Evolutionary conservation across 2,888 invertebrate species (phyloP).

Genomic region (Didymodactylos carnosus): DNA sequence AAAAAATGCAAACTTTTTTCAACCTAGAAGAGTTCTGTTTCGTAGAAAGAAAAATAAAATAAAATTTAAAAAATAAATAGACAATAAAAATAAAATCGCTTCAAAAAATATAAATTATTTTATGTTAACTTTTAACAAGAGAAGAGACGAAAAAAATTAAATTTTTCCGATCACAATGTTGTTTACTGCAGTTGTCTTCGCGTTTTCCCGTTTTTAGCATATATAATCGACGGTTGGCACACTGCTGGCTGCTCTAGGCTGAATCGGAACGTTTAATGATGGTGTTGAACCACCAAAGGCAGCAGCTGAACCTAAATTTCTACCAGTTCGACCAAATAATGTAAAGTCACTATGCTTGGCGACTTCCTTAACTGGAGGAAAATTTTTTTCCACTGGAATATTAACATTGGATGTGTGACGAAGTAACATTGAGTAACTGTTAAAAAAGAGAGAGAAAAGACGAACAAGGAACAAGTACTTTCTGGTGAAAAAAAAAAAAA

Average conservation of each 20-base stretch:
- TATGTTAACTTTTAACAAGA: too few relatives aligned
- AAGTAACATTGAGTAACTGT: constrained; percentile 8
- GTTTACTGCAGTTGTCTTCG: too few relatives aligned
- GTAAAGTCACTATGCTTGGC: not conserved
- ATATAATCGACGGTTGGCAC: not conserved
- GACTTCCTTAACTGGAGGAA: constrained; percentile 1
- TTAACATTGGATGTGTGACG: constrained; percentile 9
- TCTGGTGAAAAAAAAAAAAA: not conserved
- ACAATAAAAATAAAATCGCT: too few relatives aligned
- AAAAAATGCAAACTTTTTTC: too few relatives aligned
- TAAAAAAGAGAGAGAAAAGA: not conserved
- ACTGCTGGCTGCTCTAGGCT: not conserved
- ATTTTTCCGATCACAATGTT: too few relatives aligned
- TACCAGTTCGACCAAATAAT: not conserved
- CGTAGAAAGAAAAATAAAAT: too few relatives aligned
- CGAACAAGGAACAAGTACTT: not conserved
- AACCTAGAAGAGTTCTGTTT: too few relatives aligned
- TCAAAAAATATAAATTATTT: too few relatives aligned
- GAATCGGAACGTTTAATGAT: not conserved
- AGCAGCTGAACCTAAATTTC: not conserved
- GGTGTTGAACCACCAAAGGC: too few relatives aligned
- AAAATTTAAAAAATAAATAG: too few relatives aligned
- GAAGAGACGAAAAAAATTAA: too few relatives aligned
- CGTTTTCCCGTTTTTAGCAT: too few relatives aligned
- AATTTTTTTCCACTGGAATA: constrained; percentile 7